These are phyloP conservation scores for Calameuta filiformis DNA, from an alignment of 2,888 invertebrate species.

Conservation along the genomic window DNA sequence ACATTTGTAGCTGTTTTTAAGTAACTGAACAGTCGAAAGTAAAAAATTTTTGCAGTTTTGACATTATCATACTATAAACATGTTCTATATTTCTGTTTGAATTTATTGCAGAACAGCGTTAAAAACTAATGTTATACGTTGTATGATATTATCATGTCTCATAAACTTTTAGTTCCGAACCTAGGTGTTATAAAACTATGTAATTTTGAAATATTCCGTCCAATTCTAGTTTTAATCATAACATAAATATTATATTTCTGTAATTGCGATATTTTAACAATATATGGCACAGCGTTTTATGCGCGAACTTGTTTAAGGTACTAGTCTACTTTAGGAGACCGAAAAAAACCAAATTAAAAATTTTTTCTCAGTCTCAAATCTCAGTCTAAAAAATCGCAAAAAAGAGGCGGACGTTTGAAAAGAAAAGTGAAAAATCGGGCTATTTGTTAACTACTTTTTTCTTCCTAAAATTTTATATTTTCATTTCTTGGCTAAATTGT, in stretches of 20 bases:
- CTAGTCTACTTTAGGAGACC: too few relatives aligned
- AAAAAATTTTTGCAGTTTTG: neutral
- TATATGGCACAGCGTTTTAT: neutral
- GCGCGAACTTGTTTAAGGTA: neutral
- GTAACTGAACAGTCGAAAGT: too few relatives aligned
- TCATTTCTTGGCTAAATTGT: too few relatives aligned
- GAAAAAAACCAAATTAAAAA: too few relatives aligned
- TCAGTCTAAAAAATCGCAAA: too few relatives aligned
- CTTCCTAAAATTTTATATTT: too few relatives aligned
- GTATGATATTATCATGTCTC: neutral
- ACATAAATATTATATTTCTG: neutral
- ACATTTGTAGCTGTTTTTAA: too few relatives aligned
- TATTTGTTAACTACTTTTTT: too few relatives aligned
- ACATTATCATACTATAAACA: neutral
- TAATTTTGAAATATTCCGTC: slow-evolving; percentile 13
- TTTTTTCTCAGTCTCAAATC: too few relatives aligned
- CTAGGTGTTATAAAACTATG: slow-evolving; percentile 3
- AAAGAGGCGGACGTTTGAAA: too few relatives aligned
- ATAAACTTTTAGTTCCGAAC: neutral
- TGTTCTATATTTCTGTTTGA: neutral
- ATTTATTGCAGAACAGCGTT: neutral
- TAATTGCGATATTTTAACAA: neutral
- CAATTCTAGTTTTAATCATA: slow-evolving; percentile 5
- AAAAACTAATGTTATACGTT: neutral
- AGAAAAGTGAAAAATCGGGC: too few relatives aligned